Base-by-base conservation (phyloP, 2,888 invertebrate genomes). In the Sepioteuthis lessoniana region DNA sequence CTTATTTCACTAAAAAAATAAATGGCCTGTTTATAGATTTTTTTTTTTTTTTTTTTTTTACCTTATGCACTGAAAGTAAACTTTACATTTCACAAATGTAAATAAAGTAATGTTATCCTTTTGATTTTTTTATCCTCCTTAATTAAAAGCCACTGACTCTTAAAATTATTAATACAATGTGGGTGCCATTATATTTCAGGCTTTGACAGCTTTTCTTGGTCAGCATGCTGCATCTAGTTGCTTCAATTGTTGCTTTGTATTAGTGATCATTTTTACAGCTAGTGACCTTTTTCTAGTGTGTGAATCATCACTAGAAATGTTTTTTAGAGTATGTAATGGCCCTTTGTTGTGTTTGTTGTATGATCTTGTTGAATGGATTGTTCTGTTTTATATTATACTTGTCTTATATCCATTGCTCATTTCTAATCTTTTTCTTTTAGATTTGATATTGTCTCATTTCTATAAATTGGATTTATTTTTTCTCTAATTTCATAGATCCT, bases 181-280 rank as follows among this genome's bases (percentile, higher is more conserved):
- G 35, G 8, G n/a, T 76, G 76, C 76, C 76, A 76, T 55, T 55
- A 55, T 55, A 55, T 76, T 76, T 76, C n/a, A 76, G n/a, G n/a
- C n/a, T 35, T n/a, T 76, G 76, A 76, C 76, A n/a, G n/a, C 76
- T 76, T 76, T 76, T 76, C 5, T 76, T 76, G 76, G 76, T 76
- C n/a, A 76, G 76, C 76, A 76, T 76, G 76, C 76, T n/a, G n/a
- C n/a, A 76, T n/a, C n/a, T 16, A 76, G n/a, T 76, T 76, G 76
- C 76, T 76, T 76, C 76, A 76, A 76, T 76, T 76, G 55, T 55
- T n/a, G n/a, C n/a, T 76, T 76, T 76, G 76, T n/a, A 76, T n/a
- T 76, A 76, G n/a, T 16, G 13, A 19, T 76, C 76, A 76, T n/a
- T 76, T 55, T 76, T 76, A 76, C 76, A 76, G 76, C 76, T n/a